These are phyloP conservation scores for Holcopasites calliopsidis DNA, from an alignment of 1,140 invertebrate species.

Conservation along the genomic window DNA sequence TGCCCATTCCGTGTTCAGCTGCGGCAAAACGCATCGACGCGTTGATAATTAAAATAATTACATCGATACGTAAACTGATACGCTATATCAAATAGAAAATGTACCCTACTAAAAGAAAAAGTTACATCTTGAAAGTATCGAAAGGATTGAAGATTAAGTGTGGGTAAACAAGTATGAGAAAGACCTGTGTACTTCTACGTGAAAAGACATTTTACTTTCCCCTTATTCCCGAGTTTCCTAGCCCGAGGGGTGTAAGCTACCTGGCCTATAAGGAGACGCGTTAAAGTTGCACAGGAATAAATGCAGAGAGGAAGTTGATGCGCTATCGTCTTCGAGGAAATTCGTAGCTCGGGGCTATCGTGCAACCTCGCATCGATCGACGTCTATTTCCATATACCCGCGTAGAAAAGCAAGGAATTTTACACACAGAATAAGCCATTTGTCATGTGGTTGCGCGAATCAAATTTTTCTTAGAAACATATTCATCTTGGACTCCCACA, in stretches of 20 bases:
- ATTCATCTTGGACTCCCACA: no score
- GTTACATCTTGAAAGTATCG: neutral
- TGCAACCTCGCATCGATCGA: neutral
- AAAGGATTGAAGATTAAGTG: neutral
- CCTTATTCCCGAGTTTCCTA: neutral
- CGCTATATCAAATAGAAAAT: neutral
- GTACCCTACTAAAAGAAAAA: neutral
- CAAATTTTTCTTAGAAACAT: no score
- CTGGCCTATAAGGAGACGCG: neutral
- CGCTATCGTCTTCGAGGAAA: neutral
- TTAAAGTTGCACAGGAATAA: slow-evolving; percentile 3
- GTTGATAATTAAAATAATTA: no score
- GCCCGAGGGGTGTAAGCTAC: neutral
- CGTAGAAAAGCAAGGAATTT: no score
- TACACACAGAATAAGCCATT: neutral
- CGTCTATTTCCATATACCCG: neutral
- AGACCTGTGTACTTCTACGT: neutral
- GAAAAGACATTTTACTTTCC: neutral
- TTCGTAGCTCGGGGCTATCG: neutral
- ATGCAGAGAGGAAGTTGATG: neutral
- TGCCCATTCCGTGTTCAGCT: slow-evolving; percentile 95
- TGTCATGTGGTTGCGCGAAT: no score
- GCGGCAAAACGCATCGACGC: slow-evolving; percentile 56
- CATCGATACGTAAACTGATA: neutral
- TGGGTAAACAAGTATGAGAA: neutral